Percentiles rank a stretch among this genome's conserved stretches.
Conservation (phyloP, 2,797 vertebrate genomes). For the Microctenopoma steveboyesi region DNA sequence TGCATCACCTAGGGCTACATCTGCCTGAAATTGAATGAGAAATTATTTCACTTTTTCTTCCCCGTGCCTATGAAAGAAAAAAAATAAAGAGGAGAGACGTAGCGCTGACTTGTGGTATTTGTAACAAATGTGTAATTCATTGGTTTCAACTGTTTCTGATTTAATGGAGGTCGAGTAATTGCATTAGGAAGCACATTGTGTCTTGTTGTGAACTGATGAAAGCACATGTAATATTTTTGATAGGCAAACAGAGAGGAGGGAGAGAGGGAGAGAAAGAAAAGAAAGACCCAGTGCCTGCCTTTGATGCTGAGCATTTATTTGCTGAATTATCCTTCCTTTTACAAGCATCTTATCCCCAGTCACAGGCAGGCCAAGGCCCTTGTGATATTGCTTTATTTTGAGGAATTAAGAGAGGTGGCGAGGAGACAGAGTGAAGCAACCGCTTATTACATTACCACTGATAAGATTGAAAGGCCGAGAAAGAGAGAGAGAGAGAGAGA, state of each 20-base stretch:
- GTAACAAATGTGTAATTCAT: conserved; percentile 83
- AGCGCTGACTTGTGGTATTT: conserved; percentile 80
- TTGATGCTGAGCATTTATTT: conserved; percentile 83
- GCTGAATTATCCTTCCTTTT: conserved; percentile 82
- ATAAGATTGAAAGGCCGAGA: conserved; percentile 83
- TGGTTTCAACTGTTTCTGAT: conserved; percentile 81
- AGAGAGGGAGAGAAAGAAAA: conserved; percentile 61
- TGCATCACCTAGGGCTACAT: conserved; percentile 84
- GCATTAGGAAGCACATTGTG: conserved; percentile 82
- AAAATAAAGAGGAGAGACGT: conserved; percentile 62
- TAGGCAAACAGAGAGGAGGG: conserved; percentile 71
- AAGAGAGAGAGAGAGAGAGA: conserved; percentile 45
- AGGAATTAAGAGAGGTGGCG: conserved; percentile 86
- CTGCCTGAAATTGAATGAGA: conserved; percentile 82
- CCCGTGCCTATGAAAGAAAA: conserved; percentile 59
- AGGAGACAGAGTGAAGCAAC: conserved; percentile 81
- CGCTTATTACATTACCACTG: conserved; percentile 84
- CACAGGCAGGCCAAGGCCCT: conserved; percentile 77
- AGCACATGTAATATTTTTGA: conserved; percentile 83
- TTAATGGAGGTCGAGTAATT: conserved; percentile 83
- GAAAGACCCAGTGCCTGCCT: conserved; percentile 69
- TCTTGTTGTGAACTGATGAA: conserved; percentile 85
- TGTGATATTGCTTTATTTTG: conserved; percentile 86
- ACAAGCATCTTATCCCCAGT: conserved; percentile 82
- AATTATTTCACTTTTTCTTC: conserved; percentile 79